Base-by-base conservation (phyloP, 2,888 invertebrate genomes). In the Ischnura elegans region DNA sequence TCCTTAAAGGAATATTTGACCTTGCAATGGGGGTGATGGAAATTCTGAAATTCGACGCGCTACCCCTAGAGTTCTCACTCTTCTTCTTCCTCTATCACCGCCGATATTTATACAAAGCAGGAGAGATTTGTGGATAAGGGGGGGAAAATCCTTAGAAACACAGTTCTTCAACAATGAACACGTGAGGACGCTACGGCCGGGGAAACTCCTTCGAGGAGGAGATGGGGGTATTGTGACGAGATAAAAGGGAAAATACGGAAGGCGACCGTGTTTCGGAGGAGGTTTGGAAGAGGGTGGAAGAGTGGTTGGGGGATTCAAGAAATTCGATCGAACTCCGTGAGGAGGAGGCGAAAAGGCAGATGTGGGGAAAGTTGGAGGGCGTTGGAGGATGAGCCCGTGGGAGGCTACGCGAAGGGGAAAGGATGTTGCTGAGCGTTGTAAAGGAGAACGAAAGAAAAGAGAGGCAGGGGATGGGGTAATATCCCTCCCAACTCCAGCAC, bases 341-440 rank as follows among this genome's bases (percentile, higher is more conserved):
- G 76, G 36, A 61, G 61, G 61, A 76, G 76, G 76, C 76, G 46
- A 86, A 43, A 86, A 86, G 86, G 86, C 10, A 86, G 46, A 86
- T 21, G 86, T 19, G 45, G 43, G 45, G 46, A n/a, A 84, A 13
- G 36, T 45, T n/a, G n/a, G 86, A 46, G 43, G 45, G 4, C 25
- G 16, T 84, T 29, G 0, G 84, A 86, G 21, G 46, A n/a, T 13
- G 86, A 0, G 45, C 45, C 0, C 16, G 21, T 1, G n/a, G 42
- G 29, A 13, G 43, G 85, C 5, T 42, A 21, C 8, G 36, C 1
- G 85, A 16, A 36, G 21, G 25, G 51, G 51, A 51, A 51, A 36
- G n/a, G 29, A 21, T 8, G 42, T n/a, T 19, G 25, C n/a, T 6
- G 86, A 0, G 0, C 5, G 10, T n/a, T 85, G 36, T 19, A 19